Evolutionary conservation across 2,797 vertebrate genomes (phyloP), one percentile per base, ranked within the genome.

Genomic region (Emys orbicularis): DNA sequence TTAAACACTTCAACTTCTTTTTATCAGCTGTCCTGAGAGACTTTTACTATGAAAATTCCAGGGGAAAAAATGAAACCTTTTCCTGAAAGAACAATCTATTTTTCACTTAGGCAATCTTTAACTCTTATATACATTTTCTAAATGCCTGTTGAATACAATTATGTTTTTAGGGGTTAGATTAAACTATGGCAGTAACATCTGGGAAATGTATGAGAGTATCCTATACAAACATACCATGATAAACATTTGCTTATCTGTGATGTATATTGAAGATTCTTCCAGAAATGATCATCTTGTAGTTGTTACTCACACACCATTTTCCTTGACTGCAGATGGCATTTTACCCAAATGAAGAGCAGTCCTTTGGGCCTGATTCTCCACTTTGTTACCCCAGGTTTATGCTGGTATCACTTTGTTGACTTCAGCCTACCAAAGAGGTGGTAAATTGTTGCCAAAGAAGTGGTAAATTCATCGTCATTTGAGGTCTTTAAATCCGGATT

Each of bases 1-100:
- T 95, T 94, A 94, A 85, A 85, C 37, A 41, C 3, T 96, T 93
- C 53, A 86, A 91, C 12, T 52, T 84, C 50, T 87, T 95, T 95
- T 95, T 88, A 89, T 96, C 84, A 93, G 49, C 59, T 93, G 21
- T 92, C 77, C 19, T 89, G 25, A 92, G 94, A 96, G 82, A 95
- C 34, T 93, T 96, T 96, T 88, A 81, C 27, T 86, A 19, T 21
- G 82, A 92, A 88, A 21, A 83, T 8, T 76, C 44, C 15, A 5
- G 21, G 2, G 13, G 44, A 18, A 49, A 90, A 81, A 44, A 1
- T 16, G 7, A 94, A 68, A 34, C 8, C 2, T 84, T 81, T n/a
- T 84, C 88, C 76, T 85, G 29, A 8, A 92, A 90, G 31, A 95
- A 86, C 44, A 92, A 91, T 91, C 47, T 57, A n/a, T 41, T 96